A percentile compares a stretch with the other conserved stretches of the same genome.
phyloP scores from a whole-genome alignment of 1,140 invertebrate genomes.

The Scaptomyza montana region DNA sequence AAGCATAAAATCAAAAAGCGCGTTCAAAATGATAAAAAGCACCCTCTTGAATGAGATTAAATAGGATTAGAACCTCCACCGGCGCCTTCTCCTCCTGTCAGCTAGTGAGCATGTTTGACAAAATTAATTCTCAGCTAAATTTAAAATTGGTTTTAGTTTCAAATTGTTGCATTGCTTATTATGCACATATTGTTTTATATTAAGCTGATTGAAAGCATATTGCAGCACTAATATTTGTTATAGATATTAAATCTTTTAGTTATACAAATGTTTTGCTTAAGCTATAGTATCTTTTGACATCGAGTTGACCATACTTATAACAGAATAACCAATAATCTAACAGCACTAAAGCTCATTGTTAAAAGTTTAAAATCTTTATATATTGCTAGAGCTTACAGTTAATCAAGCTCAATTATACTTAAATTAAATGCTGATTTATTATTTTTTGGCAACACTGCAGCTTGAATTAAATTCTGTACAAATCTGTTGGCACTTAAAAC shows the following conservation, averaged over 20 bases:
- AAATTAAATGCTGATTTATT: too few species aligned
- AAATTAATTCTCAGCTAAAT: not conserved
- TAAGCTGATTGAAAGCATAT: not conserved
- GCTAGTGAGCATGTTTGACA: not conserved
- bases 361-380: too few species aligned
- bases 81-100: too few species aligned
- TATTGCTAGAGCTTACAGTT: too few species aligned
- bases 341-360: too few species aligned
- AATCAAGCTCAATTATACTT: too few species aligned
- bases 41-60: not conserved
- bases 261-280: too few species aligned
- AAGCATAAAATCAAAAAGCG: slow-evolving; percentile 1
- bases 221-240: not conserved
- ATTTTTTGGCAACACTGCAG: too few species aligned
- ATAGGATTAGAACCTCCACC: not conserved
- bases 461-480: not conserved
- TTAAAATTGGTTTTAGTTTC: not conserved
- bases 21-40: not conserved
- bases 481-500: not conserved
- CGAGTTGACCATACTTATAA: too few species aligned
- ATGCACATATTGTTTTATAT: not conserved
- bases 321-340: too few species aligned
- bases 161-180: not conserved
- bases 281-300: too few species aligned
- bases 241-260: too few species aligned